These are phyloP conservation scores for Alectura lathami DNA, from an alignment of 2,113 vertebrate species.

Conservation along the genomic window DNA sequence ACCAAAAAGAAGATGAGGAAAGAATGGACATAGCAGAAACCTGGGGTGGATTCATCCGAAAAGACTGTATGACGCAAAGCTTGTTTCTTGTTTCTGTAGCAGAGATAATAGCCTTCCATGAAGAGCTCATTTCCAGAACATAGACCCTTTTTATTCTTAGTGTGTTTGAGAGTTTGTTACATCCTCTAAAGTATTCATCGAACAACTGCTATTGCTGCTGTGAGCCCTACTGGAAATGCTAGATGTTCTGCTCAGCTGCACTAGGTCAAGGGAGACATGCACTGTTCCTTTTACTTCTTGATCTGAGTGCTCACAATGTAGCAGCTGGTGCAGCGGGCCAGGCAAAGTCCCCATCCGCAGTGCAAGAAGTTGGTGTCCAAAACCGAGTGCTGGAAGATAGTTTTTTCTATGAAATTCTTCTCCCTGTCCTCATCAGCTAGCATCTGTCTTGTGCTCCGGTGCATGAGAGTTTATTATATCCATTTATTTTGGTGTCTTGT, in stretches of 20 bases:
- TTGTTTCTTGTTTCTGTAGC: slow-evolving; percentile 18
- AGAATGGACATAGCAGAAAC: neutral
- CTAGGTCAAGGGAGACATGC: neutral
- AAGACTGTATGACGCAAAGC: neutral
- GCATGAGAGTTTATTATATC: slow-evolving; percentile 20
- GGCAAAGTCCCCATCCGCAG: neutral
- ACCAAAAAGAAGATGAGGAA: neutral
- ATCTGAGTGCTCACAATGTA: neutral
- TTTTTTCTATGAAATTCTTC: neutral
- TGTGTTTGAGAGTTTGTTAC: neutral
- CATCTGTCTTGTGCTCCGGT: neutral
- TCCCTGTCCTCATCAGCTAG: neutral
- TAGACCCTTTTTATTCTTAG: neutral
- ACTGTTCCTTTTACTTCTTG: neutral
- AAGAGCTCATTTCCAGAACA: neutral
- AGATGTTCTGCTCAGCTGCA: neutral
- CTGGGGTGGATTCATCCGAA: neutral
- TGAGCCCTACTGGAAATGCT: neutral
- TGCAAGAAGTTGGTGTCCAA: neutral
- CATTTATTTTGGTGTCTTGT: slow-evolving; percentile 21
- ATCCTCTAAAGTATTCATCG: neutral
- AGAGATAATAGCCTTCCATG: slow-evolving; percentile 3
- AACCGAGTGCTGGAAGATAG: neutral
- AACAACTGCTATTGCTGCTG: neutral
- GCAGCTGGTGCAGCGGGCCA: neutral